phyloP scores from a whole-genome alignment of 2,888 invertebrate species.

The Ectemnius cavifrons region DNA sequence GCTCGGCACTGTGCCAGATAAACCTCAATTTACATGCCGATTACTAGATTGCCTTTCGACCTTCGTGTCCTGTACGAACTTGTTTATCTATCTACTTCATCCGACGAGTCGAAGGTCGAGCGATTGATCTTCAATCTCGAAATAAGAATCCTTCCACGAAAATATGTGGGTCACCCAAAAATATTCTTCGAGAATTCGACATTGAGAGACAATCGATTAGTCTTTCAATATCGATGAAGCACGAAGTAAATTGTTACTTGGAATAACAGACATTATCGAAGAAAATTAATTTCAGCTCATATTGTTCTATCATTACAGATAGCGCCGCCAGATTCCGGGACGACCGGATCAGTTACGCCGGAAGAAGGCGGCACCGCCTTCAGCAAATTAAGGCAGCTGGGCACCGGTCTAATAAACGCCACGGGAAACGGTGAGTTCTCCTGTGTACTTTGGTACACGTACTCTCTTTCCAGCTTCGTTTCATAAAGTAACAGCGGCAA shows the following conservation, averaged over 20 bases:
- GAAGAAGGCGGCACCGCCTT: constrained; percentile 85
- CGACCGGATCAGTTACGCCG: constrained; percentile 81
- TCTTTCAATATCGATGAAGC: too few species aligned
- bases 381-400: constrained; percentile 87
- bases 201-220: too few species aligned
- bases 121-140: constrained; percentile 17
- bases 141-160: neutral
- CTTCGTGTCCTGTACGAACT: constrained; percentile 15
- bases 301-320: constrained; percentile 79
- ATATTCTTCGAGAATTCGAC: too few species aligned
- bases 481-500: neutral
- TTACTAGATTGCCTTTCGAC: constrained; percentile 41
- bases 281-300: neutral
- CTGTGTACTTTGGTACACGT: neutral
- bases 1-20: constrained; percentile 31
- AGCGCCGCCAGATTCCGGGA: constrained; percentile 86
- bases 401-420: constrained; percentile 82
- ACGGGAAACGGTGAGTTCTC: constrained; percentile 84
- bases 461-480: constrained; percentile 17
- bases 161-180: too few species aligned
- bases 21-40: constrained; percentile 42
- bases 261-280: neutral
- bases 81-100: constrained; percentile 23
- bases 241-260: too few species aligned
- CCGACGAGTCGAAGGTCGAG: constrained; percentile 28